Percentiles rank a stretch among this genome's conserved stretches.
Evolutionary conservation across 2,888 invertebrate genomes (phyloP).

Genomic region (Caenorhabditis imperialis): DNA sequence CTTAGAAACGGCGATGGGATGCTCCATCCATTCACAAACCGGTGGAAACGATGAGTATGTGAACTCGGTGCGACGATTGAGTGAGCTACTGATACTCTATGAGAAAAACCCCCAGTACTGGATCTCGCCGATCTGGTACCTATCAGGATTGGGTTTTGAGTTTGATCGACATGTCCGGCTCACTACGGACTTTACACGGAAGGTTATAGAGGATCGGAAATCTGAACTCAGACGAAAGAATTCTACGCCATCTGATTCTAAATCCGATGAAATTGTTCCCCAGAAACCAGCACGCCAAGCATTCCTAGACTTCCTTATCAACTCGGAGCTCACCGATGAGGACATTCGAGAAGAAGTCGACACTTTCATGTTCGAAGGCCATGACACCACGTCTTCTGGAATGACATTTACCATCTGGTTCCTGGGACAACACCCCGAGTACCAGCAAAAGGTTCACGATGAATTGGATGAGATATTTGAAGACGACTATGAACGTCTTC

Average conservation of each 20-base stretch:
- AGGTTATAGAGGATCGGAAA: constrained; percentile 49
- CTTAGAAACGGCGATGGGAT: constrained; percentile 72
- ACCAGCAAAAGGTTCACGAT: constrained; percentile 73
- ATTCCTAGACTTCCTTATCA: constrained; percentile 80
- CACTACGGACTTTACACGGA: constrained; percentile 64
- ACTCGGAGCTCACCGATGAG: constrained; percentile 78
- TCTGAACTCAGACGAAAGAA: neutral
- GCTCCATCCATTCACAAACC: constrained; percentile 59
- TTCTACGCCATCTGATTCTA: neutral
- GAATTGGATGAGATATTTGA: constrained; percentile 64
- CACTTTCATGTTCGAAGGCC: constrained; percentile 80
- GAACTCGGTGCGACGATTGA: constrained; percentile 56
- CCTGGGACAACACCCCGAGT: constrained; percentile 78
- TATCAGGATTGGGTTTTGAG: constrained; percentile 80
- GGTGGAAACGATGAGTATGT: constrained; percentile 65
- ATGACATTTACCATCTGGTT: constrained; percentile 79
- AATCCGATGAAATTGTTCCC: neutral
- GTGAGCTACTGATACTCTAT: constrained; percentile 63
- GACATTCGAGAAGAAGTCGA: constrained; percentile 79
- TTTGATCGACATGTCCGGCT: constrained; percentile 57
- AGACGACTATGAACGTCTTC: constrained; percentile 48
- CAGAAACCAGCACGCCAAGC: constrained; percentile 72
- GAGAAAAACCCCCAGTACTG: constrained; percentile 73
- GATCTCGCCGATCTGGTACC: constrained; percentile 82
- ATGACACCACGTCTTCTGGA: constrained; percentile 80